A percentile compares a stretch with the other conserved stretches of the same genome.
Evolutionary conservation across 2,888 invertebrate species (phyloP).

Genomic region (Metallyticus violacea): DNA sequence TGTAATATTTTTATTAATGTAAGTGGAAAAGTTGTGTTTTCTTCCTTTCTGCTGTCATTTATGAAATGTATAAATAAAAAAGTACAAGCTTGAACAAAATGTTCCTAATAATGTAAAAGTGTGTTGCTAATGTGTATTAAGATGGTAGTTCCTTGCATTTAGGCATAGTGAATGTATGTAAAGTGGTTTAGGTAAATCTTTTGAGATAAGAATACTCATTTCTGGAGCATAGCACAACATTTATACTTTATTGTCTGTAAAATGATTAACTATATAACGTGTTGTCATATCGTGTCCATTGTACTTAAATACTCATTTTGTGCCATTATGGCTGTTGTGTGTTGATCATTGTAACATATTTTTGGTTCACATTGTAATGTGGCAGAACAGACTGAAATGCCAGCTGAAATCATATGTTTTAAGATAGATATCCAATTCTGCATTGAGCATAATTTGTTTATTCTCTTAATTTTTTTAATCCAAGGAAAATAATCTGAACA

Average conservation of each 20-base stretch:
- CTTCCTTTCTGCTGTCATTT: not conserved
- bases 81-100: slow-evolving; percentile 11
- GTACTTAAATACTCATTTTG: slow-evolving; percentile 6
- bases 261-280: not conserved
- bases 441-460: not conserved
- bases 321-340: not conserved
- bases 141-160: not conserved
- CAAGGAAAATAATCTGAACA: not conserved
- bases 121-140: not conserved
- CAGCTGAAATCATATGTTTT: not conserved
- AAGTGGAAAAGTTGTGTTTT: not conserved
- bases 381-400: not conserved
- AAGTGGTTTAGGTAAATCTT: not conserved
- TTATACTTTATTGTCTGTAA: not conserved
- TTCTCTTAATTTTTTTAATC: not conserved
- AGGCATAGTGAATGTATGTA: not conserved
- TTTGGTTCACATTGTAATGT: not conserved
- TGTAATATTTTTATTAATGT: not conserved
- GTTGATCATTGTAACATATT: not conserved
- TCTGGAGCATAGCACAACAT: not conserved
- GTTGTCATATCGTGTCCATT: not conserved
- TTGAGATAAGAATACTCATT: not conserved
- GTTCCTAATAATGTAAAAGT: slow-evolving; percentile 13
- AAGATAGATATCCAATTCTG: not conserved
- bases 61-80: not conserved